These are phyloP conservation scores for Philopedon plagiatum DNA, from an alignment of 2,888 invertebrate species.

Conservation along the genomic window DNA sequence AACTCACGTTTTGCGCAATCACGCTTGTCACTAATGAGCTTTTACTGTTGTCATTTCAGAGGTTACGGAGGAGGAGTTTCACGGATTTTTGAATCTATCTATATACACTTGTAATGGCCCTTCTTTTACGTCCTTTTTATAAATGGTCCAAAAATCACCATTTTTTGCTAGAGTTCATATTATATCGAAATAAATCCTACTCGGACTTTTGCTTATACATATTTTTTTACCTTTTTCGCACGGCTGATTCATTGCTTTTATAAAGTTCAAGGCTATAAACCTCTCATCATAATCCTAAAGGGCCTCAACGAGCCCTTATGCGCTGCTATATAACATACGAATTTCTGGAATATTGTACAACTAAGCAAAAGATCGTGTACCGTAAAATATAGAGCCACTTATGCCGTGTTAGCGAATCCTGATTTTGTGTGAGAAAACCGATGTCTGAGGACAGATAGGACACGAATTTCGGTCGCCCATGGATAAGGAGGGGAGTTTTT, in stretches of 20 bases:
- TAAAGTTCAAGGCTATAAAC: conserved; percentile 14
- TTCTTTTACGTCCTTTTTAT: no score
- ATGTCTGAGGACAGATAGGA: conserved; percentile 16
- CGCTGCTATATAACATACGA: conserved; percentile 4
- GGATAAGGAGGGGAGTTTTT: conserved; percentile 4
- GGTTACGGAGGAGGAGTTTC: no score
- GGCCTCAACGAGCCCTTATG: conserved; percentile 5
- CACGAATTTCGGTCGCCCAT: conserved; percentile 9
- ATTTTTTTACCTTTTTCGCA: background rate
- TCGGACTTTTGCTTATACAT: background rate
- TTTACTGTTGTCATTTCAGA: no score
- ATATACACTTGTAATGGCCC: no score
- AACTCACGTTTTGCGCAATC: no score
- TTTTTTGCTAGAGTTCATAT: no score
- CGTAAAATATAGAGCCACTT: conserved; percentile 18
- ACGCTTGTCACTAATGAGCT: no score
- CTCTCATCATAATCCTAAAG: conserved; percentile 8
- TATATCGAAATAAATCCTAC: no score
- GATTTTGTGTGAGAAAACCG: conserved; percentile 15
- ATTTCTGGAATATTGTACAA: conserved; percentile 23
- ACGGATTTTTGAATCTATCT: no score
- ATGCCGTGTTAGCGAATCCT: conserved; percentile 17
- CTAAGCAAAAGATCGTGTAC: conserved; percentile 20
- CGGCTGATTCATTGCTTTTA: background rate
- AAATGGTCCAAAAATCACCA: no score